Evolutionary conservation across 2,888 invertebrate genomes (phyloP).

Genomic region (Psylliodes chrysocephalus): DNA sequence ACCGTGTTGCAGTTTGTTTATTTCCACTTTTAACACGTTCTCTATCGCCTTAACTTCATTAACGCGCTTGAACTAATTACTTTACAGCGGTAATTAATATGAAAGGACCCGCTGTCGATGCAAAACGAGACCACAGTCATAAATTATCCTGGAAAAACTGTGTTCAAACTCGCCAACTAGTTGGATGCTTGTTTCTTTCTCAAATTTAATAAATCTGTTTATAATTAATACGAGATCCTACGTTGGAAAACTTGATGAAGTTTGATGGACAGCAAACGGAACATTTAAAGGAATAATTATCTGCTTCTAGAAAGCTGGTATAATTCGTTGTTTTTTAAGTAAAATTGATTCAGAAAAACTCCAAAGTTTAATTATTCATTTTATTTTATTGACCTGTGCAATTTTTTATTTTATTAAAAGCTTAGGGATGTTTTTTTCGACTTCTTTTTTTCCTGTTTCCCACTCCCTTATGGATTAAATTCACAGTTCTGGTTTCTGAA

Average conservation of each 20-base stretch:
- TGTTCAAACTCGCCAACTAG: background rate
- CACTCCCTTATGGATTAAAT: too few relatives aligned
- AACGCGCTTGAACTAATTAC: constrained; percentile 35
- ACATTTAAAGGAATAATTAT: too few relatives aligned
- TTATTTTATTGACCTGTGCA: too few relatives aligned
- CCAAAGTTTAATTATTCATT: too few relatives aligned
- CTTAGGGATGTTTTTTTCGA: too few relatives aligned
- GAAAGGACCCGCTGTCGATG: constrained; percentile 22
- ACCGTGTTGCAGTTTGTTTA: constrained; percentile 28
- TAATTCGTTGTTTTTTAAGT: too few relatives aligned
- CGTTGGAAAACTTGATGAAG: too few relatives aligned
- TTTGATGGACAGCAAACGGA: background rate
- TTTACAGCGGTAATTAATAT: constrained; percentile 33
- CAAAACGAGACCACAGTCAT: constrained; percentile 7
- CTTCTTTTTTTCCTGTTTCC: too few relatives aligned
- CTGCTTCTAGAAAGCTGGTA: too few relatives aligned
- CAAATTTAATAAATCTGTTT: constrained; percentile 13
- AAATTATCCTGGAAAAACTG: constrained; percentile 7
- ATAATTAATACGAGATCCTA: constrained; percentile 5
- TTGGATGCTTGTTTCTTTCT: constrained; percentile 9
- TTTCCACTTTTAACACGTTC: constrained; percentile 35
- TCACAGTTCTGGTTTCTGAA: too few relatives aligned
- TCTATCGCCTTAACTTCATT: constrained; percentile 37
- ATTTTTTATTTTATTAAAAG: too few relatives aligned
- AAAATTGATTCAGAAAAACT: too few relatives aligned